These are phyloP conservation scores for Brachypodius melanocephalos DNA, from an alignment of 2,113 vertebrate genomes.

Conservation along the genomic window DNA sequence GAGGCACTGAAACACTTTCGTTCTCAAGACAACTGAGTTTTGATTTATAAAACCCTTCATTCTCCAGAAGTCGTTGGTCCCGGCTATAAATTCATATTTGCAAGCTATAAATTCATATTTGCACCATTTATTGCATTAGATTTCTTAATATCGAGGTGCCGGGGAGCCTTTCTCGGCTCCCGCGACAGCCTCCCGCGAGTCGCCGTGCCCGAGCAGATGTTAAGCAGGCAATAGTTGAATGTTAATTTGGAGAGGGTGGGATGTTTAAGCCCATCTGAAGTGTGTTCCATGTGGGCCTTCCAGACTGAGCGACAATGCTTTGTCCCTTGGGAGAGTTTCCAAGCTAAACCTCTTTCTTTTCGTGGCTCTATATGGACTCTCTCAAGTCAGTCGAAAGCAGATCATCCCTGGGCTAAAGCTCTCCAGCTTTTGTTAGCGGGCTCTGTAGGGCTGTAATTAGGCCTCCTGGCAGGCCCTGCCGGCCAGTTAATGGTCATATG, in stretches of 20 bases:
- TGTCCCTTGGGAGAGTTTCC: conserved; percentile 91
- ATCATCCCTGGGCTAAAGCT: conserved; percentile 98
- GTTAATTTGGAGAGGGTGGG: conserved; percentile 91
- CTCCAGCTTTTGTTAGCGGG: conserved; percentile 95
- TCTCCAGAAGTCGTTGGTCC: not conserved
- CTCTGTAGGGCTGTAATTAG: conserved; percentile 99
- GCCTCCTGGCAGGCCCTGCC: conserved; percentile 93
- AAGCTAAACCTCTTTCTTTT: conserved; percentile 90
- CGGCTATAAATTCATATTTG: not conserved
- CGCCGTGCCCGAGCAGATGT: conserved; percentile 88
- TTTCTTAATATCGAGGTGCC: not conserved
- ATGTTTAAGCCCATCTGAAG: conserved; percentile 90
- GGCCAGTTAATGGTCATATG: conserved; percentile 91
- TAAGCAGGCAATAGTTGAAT: conserved; percentile 93
- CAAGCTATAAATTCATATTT: not conserved
- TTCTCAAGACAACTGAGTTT: not conserved
- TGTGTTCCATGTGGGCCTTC: conserved; percentile 81
- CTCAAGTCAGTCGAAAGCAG: conserved; percentile 97
- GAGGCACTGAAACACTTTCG: not conserved
- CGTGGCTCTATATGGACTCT: conserved; percentile 94
- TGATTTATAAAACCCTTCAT: not conserved
- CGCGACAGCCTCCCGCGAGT: conserved; percentile 61
- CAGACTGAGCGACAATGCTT: conserved; percentile 79
- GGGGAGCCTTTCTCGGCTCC: conserved; percentile 40
- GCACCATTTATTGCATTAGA: not conserved